These are phyloP conservation scores for Ischnura elegans DNA, from an alignment of 2,888 invertebrate genomes.

Conservation along the genomic window DNA sequence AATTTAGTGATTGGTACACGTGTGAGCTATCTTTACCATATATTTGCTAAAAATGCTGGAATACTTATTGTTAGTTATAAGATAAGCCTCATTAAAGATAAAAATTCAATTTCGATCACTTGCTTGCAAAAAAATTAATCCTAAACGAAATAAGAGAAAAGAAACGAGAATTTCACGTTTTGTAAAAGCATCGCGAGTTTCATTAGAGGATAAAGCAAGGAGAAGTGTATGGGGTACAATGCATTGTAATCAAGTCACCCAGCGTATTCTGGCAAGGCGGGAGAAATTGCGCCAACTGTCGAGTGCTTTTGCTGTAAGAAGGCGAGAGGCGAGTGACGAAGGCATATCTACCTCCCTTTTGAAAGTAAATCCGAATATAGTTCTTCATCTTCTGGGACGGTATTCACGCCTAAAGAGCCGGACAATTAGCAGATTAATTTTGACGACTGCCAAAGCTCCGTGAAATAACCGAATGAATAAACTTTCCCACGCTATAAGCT, in stretches of 20 bases:
- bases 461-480: not conserved
- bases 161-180: no score
- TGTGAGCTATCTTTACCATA: no score
- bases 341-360: not conserved
- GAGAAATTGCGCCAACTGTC: not conserved
- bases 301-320: no score
- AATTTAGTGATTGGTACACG: no score
- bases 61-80: no score
- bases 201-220: not conserved
- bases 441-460: not conserved
- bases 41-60: no score
- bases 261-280: not conserved
- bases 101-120: no score
- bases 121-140: no score
- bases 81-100: no score
- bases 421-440: constrained; percentile 1
- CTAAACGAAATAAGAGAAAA: no score
- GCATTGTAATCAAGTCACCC: not conserved
- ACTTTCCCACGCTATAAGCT: not conserved
- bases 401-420: not conserved
- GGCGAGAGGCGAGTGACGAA: not conserved
- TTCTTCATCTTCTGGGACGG: not conserved
- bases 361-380: not conserved
- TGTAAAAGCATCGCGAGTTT: no score
- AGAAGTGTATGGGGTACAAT: not conserved